Conservation (phyloP, 1,140 invertebrate species). For the Anoplolepis gracilipes region DNA sequence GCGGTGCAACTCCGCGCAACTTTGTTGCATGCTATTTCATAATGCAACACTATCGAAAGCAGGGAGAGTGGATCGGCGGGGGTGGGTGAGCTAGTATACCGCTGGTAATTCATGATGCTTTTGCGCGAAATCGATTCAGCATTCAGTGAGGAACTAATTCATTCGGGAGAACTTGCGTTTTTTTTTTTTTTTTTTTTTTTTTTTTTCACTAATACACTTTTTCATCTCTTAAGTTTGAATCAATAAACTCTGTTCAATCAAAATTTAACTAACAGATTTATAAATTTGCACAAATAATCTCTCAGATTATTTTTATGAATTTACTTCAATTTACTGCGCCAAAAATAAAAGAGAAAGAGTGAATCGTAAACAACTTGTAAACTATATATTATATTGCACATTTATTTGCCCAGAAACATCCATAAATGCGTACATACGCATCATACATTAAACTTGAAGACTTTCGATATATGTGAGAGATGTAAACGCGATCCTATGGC, state of each 20-base stretch:
- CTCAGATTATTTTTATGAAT: not conserved
- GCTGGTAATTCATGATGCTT: constrained; percentile 35
- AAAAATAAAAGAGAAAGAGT: too few relatives aligned
- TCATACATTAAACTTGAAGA: not conserved
- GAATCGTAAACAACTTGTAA: not conserved
- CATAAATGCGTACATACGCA: not conserved
- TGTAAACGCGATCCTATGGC: not conserved
- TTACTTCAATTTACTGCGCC: not conserved
- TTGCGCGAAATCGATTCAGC: constrained; percentile 10
- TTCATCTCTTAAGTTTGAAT: not conserved
- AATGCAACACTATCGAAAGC: constrained; percentile 43
- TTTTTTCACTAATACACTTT: not conserved
- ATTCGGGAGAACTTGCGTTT: not conserved
- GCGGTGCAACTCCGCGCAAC: constrained; percentile 43
- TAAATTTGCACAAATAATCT: not conserved
- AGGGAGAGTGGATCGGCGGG: not conserved
- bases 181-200: too few relatives aligned
- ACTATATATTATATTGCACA: not conserved
- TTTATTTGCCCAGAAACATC: not conserved
- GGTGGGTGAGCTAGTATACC: constrained; percentile 38
- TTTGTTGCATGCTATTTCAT: constrained; percentile 57
- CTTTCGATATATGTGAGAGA: not conserved
- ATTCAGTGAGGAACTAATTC: not conserved
- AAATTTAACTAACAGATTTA: not conserved
- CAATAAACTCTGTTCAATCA: not conserved